A percentile compares a stretch with the other conserved stretches of the same genome.
These are phyloP conservation scores for Chesias legatella DNA, from an alignment of 2,888 invertebrate species.

Conservation along the genomic window DNA sequence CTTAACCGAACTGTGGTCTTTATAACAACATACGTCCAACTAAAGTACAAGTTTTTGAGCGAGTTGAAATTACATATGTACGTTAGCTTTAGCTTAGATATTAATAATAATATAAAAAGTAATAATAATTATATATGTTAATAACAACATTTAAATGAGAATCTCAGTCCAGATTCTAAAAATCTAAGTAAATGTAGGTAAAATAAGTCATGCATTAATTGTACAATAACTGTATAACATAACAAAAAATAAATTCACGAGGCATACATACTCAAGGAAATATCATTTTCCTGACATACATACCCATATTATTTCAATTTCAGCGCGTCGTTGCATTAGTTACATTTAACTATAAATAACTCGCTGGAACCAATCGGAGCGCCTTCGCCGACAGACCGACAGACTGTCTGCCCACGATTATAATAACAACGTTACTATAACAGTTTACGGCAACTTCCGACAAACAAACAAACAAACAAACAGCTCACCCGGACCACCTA, in stretches of 20 bases:
- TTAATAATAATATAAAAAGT: too few species aligned
- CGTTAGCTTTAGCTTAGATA: too few species aligned
- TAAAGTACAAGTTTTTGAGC: slow-evolving; percentile 13
- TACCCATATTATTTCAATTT: neutral
- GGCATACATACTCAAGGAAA: too few species aligned
- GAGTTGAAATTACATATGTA: neutral
- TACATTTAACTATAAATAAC: slow-evolving; percentile 11
- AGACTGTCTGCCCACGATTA: slow-evolving; percentile 30
- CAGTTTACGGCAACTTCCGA: slow-evolving; percentile 26
- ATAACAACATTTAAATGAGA: too few species aligned
- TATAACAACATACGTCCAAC: neutral
- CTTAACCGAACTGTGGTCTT: slow-evolving; percentile 17
- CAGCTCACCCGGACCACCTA: slow-evolving; percentile 15
- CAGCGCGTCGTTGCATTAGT: slow-evolving; percentile 1
- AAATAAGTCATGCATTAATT: too few species aligned
- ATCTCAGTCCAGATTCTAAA: too few species aligned
- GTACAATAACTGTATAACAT: too few species aligned
- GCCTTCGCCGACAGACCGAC: slow-evolving; percentile 10
- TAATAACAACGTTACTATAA: slow-evolving; percentile 27
- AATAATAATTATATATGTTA: too few species aligned
- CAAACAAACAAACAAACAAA: slow-evolving; percentile 33
- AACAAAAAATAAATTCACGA: too few species aligned
- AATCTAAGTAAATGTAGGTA: too few species aligned
- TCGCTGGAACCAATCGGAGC: neutral
- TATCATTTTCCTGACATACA: too few species aligned